Conservation (phyloP, 2,888 invertebrate genomes). For the Sericinus montela region DNA sequence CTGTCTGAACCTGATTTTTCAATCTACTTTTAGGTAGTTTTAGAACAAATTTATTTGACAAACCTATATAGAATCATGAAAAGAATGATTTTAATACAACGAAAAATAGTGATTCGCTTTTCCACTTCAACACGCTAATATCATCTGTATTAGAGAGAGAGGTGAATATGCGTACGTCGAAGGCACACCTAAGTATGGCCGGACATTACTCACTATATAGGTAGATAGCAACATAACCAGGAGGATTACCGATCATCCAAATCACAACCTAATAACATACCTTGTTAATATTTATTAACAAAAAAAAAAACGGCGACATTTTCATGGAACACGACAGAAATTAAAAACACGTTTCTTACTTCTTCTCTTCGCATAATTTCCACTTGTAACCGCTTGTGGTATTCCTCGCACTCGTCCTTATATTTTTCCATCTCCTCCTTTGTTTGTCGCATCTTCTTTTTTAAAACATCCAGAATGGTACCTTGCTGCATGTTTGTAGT, state of each 20-base stretch:
- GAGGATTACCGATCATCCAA: constrained; percentile 47
- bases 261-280: constrained; percentile 36
- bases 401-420: constrained; percentile 98
- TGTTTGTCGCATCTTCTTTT: constrained; percentile 99
- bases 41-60: constrained; percentile 38
- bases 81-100: constrained; percentile 43
- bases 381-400: constrained; percentile 95
- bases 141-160: constrained; percentile 66
- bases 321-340: constrained; percentile 59
- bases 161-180: constrained; percentile 76
- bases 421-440: constrained; percentile 99
- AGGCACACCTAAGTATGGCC: constrained; percentile 78
- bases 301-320: constrained; percentile 33
- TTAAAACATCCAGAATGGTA: constrained; percentile 96
- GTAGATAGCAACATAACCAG: constrained; percentile 58
- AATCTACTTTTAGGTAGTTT: neutral
- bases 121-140: constrained; percentile 51
- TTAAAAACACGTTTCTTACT: constrained; percentile 85
- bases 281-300: constrained; percentile 44
- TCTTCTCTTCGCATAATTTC: constrained; percentile 98
- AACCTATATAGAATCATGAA: constrained; percentile 40
- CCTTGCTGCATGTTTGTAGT: constrained; percentile 95
- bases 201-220: constrained; percentile 77
- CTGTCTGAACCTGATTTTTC: too few species aligned
- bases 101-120: constrained; percentile 53